A percentile compares a stretch with the other conserved stretches of the same genome.
phyloP scores from a whole-genome alignment of 2,797 vertebrate genomes.

The Sebastes vulpes region DNA sequence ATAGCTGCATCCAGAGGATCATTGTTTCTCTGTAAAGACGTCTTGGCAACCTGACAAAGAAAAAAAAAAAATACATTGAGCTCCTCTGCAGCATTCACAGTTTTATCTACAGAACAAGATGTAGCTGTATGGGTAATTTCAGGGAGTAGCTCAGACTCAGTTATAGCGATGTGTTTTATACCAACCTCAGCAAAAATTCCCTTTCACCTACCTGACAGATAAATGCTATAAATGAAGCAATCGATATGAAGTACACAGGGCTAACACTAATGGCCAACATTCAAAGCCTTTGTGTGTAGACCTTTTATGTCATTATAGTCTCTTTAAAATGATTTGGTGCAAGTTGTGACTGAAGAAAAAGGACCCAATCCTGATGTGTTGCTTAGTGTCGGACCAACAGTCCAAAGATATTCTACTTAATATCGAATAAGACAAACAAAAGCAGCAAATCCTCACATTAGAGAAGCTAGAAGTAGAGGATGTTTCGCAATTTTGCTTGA shows the following conservation, averaged over 20 bases:
- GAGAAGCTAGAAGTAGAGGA: not conserved
- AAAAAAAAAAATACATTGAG: constrained; percentile 13
- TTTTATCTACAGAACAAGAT: constrained; percentile 28
- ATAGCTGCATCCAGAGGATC: constrained; percentile 97
- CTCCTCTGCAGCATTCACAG: not conserved
- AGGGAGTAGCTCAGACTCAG: not conserved
- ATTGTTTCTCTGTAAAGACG: constrained; percentile 93
- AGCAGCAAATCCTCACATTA: not conserved
- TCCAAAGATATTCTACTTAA: not conserved
- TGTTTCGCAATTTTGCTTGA: too few relatives aligned
- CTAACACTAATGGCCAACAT: not conserved
- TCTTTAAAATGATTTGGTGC: not conserved
- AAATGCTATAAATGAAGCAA: constrained; percentile 13
- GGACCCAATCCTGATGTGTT: not conserved
- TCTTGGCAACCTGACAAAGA: constrained; percentile 93
- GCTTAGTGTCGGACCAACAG: not conserved
- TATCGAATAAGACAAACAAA: not conserved
- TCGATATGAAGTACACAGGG: not conserved
- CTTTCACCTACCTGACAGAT: not conserved
- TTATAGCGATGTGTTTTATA: constrained; percentile 6
- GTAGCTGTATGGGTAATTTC: constrained; percentile 39
- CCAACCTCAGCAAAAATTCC: constrained; percentile 13
- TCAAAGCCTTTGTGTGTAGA: not conserved
- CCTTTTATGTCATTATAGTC: not conserved
- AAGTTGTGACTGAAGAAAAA: not conserved